phyloP scores from a whole-genome alignment of 2,113 vertebrate species.

The Axis porcinus region DNA sequence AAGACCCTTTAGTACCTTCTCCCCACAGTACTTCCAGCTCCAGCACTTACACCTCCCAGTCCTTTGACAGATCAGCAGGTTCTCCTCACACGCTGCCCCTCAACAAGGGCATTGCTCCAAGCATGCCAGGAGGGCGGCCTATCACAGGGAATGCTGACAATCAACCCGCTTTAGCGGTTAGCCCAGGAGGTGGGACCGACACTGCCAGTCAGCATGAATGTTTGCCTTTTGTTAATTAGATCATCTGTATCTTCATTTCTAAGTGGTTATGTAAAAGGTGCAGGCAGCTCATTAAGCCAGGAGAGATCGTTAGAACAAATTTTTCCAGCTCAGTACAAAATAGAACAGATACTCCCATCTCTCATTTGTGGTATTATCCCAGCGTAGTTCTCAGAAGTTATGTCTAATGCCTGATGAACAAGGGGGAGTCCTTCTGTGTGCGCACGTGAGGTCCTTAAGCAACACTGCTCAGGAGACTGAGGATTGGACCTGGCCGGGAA shows the following conservation, averaged over 20 bases:
- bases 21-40: neutral
- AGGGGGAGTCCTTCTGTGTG: neutral
- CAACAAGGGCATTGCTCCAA: neutral
- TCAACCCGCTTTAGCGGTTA: neutral
- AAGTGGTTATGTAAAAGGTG: neutral
- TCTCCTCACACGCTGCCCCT: neutral
- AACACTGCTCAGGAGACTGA: neutral
- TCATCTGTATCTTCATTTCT: neutral
- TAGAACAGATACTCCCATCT: neutral
- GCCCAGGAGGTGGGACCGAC: neutral
- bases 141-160: neutral
- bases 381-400: neutral
- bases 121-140: neutral
- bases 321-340: neutral
- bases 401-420: neutral
- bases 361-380: neutral
- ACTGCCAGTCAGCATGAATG: neutral
- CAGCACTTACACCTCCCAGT: neutral
- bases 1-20: neutral
- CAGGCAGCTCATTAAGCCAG: neutral
- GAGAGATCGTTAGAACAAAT: neutral
- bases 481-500: neutral
- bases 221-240: constrained; percentile 4
- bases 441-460: too few relatives aligned
- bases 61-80: neutral